Conservation (phyloP, 1,140 invertebrate species). For the Drosophila triauraria region DNA sequence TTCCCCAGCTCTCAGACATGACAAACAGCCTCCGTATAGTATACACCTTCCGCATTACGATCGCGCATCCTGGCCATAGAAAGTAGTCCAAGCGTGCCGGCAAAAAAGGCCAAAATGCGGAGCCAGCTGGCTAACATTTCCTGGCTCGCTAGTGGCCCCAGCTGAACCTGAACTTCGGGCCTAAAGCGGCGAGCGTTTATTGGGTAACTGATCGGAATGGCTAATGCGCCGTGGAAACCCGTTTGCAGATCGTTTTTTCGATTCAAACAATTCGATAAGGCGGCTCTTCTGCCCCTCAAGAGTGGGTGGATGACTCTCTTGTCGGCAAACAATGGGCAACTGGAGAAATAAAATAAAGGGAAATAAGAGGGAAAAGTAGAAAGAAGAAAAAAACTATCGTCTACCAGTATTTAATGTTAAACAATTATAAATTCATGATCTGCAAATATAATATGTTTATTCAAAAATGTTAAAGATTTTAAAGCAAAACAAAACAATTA, state of each 20-base stretch:
- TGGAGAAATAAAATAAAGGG: background rate
- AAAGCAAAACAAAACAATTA: too few relatives aligned
- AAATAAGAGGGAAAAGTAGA: too few relatives aligned
- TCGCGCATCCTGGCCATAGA: conserved; percentile 76
- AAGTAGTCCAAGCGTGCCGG: conserved; percentile 75
- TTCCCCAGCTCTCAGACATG: conserved; percentile 26
- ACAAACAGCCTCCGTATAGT: conserved; percentile 35
- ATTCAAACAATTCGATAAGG: conserved; percentile 36
- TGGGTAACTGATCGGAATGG: conserved; percentile 34
- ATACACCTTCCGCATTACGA: conserved; percentile 70
- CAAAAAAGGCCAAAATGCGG: conserved; percentile 58
- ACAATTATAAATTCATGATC: too few relatives aligned
- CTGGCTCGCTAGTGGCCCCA: conserved; percentile 50
- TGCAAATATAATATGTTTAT: too few relatives aligned
- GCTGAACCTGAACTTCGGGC: conserved; percentile 82
- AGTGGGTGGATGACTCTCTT: conserved; percentile 28
- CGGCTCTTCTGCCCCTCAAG: conserved; percentile 15
- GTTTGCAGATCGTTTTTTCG: conserved; percentile 35
- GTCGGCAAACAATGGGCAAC: background rate
- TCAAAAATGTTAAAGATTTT: too few relatives aligned
- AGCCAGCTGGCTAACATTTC: conserved; percentile 60
- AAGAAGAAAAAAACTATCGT: too few relatives aligned
- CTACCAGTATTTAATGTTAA: too few relatives aligned
- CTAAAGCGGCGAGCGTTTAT: conserved; percentile 28
- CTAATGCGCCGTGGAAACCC: conserved; percentile 31